Base-by-base conservation (phyloP, 2,797 vertebrate genomes). In the Oophaga sylvatica region DNA sequence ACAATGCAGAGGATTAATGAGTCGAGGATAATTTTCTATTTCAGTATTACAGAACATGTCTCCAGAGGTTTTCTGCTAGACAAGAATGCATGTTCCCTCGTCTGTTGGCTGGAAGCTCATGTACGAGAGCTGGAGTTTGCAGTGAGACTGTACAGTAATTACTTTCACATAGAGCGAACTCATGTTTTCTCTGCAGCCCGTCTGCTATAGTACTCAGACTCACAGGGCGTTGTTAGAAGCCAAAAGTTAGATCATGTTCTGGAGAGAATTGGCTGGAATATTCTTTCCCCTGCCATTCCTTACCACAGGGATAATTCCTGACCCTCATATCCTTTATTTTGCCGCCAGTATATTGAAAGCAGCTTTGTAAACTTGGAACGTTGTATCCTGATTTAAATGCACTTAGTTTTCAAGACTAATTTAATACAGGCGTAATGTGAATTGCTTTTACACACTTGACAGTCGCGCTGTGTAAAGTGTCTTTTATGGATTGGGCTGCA, bases 171-270 rank as follows among this genome's bases (percentile, higher is more conserved):
- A 82, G 29, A 20, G 45, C 5, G 48, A 31, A 53, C 2, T 31
- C 60, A 81, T 87, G 62, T 84, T 83, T 77, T 87, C 63, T 67
- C 45, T 59, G 12, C 45, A 35, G 62, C 62, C 62, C 29, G 56
- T 17, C 63, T 79, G 86, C 67, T 85, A 68, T 81, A 81, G 31
- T 22, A 48, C 20, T 81, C 65, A 62, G 17, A 16, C 11, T 59
- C 19, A 26, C 16, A 16, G 22, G 29, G 62, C 19, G 67, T 63
- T 71, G 29, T 84, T 45, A 26, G 4, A 35, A 12, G 78, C 78
- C 77, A 85, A 85, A 59, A 85, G 20, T 62, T 81, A 80, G 48
- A 53, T 75, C 76, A 68, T 85, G 71, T 81, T 78, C 78, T 85
- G 22, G 29, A 75, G 70, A 67, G 70, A 85, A 13, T 80, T 78